These are phyloP conservation scores for Taxidea taxus DNA, from an alignment of 2,113 vertebrate genomes.

Conservation along the genomic window DNA sequence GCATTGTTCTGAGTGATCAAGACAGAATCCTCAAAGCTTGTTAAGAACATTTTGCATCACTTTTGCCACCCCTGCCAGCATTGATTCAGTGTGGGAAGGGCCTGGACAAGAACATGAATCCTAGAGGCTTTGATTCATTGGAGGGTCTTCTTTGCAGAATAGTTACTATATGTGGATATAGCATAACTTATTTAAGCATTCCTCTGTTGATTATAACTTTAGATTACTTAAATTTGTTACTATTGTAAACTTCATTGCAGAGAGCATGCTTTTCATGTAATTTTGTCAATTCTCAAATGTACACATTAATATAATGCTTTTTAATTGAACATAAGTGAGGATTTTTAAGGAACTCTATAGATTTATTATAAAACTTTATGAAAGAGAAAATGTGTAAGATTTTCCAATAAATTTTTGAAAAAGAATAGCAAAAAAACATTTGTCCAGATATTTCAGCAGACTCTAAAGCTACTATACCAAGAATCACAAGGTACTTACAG, in stretches of 20 bases:
- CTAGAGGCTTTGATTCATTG: neutral
- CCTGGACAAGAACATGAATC: neutral
- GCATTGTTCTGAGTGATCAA: neutral
- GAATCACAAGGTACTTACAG: neutral
- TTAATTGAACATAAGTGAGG: neutral
- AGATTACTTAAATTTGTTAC: neutral
- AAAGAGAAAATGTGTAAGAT: neutral
- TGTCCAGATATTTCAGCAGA: neutral
- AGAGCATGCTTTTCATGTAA: neutral
- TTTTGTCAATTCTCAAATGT: neutral
- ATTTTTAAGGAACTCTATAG: neutral
- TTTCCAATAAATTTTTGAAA: neutral
- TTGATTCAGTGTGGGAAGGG: neutral
- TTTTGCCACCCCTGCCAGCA: neutral
- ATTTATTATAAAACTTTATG: neutral
- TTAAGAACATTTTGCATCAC: neutral
- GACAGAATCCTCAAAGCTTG: neutral
- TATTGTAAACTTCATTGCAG: neutral
- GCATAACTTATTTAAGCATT: neutral
- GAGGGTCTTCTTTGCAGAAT: neutral
- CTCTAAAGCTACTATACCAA: neutral
- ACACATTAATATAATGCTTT: neutral
- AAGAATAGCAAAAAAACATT: neutral
- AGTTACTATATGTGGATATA: neutral
- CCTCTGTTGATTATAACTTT: neutral